Conservation (phyloP, 2,113 vertebrate species). For the Heterotis niloticus region DNA sequence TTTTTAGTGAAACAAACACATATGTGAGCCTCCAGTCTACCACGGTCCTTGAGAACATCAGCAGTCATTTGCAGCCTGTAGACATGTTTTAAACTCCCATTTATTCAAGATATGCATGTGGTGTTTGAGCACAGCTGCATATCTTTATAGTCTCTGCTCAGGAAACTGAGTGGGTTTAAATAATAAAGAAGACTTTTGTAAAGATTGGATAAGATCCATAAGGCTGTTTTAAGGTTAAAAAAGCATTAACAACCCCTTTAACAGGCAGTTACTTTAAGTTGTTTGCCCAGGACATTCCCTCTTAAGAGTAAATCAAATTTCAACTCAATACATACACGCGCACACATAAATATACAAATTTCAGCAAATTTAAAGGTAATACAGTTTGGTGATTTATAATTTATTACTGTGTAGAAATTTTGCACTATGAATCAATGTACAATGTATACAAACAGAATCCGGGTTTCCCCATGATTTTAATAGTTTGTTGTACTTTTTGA, state of each 20-base stretch:
- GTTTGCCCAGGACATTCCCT: too few relatives aligned
- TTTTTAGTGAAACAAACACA: constrained; percentile 27
- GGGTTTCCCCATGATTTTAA: too few relatives aligned
- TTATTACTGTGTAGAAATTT: too few relatives aligned
- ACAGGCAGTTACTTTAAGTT: not conserved
- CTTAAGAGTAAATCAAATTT: too few relatives aligned
- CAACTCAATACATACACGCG: too few relatives aligned
- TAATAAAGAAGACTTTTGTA: not conserved
- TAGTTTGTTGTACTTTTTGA: too few relatives aligned
- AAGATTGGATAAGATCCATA: not conserved
- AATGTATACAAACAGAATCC: too few relatives aligned
- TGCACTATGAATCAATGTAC: too few relatives aligned
- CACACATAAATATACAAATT: too few relatives aligned
- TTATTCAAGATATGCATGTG: not conserved
- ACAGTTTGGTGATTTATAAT: too few relatives aligned
- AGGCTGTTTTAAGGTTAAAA: not conserved
- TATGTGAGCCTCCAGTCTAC: constrained; percentile 13
- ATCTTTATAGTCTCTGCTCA: not conserved
- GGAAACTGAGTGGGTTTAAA: not conserved
- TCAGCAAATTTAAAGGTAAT: too few relatives aligned
- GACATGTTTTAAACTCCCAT: not conserved
- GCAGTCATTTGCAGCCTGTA: not conserved
- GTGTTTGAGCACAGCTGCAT: not conserved
- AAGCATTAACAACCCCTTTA: not conserved
- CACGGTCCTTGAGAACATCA: constrained; percentile 22